Percentiles rank a stretch among this genome's conserved stretches.
Evolutionary conservation across 1,140 invertebrate genomes (phyloP).

Genomic region (Aphaenogaster ashmeadi): DNA sequence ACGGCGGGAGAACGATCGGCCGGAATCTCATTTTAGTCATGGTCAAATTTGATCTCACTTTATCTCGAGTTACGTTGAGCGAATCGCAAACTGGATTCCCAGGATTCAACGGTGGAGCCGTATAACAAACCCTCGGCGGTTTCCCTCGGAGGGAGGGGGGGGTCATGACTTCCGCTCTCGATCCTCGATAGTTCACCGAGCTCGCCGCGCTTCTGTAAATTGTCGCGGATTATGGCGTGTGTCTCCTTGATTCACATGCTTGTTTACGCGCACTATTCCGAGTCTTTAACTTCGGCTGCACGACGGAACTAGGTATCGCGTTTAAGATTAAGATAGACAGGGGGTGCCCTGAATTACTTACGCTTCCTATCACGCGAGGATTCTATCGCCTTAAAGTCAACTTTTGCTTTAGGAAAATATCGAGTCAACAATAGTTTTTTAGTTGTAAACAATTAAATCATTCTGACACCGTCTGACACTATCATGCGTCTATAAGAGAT

Average conservation of each 20-base stretch:
- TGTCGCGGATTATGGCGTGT: conserved; percentile 11
- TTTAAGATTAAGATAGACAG: background rate
- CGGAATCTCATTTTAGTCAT: conserved; percentile 49
- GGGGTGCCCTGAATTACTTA: background rate
- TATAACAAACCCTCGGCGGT: background rate
- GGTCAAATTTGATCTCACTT: conserved; percentile 68
- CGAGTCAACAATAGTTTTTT: background rate
- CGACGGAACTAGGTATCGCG: background rate
- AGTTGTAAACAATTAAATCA: background rate
- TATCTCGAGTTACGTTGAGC: conserved; percentile 27
- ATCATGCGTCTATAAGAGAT: background rate
- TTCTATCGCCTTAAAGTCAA: background rate
- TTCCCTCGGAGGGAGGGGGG: background rate
- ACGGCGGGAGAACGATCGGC: conserved; percentile 29
- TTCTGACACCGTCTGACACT: background rate
- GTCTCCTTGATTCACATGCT: background rate
- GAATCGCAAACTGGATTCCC: conserved; percentile 72
- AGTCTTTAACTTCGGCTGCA: background rate
- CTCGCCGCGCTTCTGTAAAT: background rate
- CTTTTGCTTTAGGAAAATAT: background rate
- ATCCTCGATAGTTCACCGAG: conserved; percentile 27
- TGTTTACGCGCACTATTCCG: background rate
- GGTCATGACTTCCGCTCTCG: conserved; percentile 23
- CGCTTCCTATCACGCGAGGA: background rate
- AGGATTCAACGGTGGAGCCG: conserved; percentile 41